Evolutionary conservation across 2,888 invertebrate genomes (phyloP).

Genomic region (Lacanobia oleracea): DNA sequence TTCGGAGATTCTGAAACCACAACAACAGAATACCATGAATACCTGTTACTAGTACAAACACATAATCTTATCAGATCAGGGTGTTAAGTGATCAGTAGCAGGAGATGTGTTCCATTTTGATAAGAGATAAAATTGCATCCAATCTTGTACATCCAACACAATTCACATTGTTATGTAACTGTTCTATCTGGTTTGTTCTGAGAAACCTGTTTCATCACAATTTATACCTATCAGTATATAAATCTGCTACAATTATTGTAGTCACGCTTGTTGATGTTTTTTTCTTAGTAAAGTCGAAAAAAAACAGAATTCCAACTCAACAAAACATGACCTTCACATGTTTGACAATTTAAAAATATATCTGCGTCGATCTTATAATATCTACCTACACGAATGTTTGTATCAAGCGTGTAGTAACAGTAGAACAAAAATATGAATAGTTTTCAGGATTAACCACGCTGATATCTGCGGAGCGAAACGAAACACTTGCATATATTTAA

Average conservation of each 20-base stretch:
- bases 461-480: constrained; percentile 47
- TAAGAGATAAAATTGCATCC: constrained; percentile 53
- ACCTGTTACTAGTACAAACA: background rate
- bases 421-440: constrained; percentile 20
- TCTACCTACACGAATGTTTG: background rate
- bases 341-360: constrained; percentile 17
- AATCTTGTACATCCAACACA: constrained; percentile 8
- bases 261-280: background rate
- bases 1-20: constrained; percentile 75
- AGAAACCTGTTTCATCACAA: constrained; percentile 27
- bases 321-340: constrained; percentile 27
- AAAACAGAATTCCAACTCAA: no score
- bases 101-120: constrained; percentile 27
- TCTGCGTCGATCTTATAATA: background rate
- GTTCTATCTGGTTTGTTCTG: constrained; percentile 6
- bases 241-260: background rate
- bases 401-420: constrained; percentile 1
- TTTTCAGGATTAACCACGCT: constrained; percentile 45
- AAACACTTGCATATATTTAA: constrained; percentile 23
- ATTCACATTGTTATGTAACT: constrained; percentile 33
- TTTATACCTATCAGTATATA: constrained; percentile 7
- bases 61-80: constrained; percentile 44
- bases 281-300: background rate
- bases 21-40: constrained; percentile 24
- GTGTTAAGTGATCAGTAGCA: constrained; percentile 30